These are phyloP conservation scores for Orestias chungarensis DNA, from an alignment of 2,797 vertebrate species.

Conservation along the genomic window DNA sequence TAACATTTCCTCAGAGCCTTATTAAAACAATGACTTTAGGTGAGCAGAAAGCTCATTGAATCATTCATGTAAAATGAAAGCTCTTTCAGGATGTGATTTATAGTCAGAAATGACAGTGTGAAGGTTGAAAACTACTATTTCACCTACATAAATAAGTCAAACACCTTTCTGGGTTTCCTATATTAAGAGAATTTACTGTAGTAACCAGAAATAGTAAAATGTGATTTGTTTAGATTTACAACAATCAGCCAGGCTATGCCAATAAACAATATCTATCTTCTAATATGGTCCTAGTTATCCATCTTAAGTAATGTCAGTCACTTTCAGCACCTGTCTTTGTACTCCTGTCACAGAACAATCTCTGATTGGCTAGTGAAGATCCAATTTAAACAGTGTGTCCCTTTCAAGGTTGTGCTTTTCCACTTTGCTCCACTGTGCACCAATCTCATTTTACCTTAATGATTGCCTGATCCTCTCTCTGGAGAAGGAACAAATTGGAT, in stretches of 20 bases:
- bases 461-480: neutral
- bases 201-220: slow-evolving; percentile 11
- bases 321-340: slow-evolving; percentile 17
- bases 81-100: slow-evolving; percentile 8
- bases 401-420: slow-evolving; percentile 24
- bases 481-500: slow-evolving; percentile 18
- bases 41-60: slow-evolving; percentile 29
- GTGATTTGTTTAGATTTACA: slow-evolving; percentile 7
- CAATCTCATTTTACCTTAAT: slow-evolving; percentile 12
- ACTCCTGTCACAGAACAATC: neutral
- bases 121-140: slow-evolving; percentile 15
- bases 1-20: slow-evolving; percentile 5
- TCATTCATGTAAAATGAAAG: slow-evolving; percentile 14
- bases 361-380: slow-evolving; percentile 8
- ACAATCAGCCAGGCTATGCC: neutral
- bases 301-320: slow-evolving; percentile 13
- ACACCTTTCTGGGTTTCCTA: neutral
- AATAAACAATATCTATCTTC: slow-evolving; percentile 8
- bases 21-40: slow-evolving; percentile 9
- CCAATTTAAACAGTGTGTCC: slow-evolving; percentile 10
- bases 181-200: slow-evolving; percentile 14
- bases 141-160: slow-evolving; percentile 19
- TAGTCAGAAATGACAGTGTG: slow-evolving; percentile 6
- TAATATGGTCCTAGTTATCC: slow-evolving; percentile 4
- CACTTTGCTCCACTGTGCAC: slow-evolving; percentile 14